phyloP scores from a whole-genome alignment of 2,888 invertebrate genomes.

The Physocephala rufipes region DNA sequence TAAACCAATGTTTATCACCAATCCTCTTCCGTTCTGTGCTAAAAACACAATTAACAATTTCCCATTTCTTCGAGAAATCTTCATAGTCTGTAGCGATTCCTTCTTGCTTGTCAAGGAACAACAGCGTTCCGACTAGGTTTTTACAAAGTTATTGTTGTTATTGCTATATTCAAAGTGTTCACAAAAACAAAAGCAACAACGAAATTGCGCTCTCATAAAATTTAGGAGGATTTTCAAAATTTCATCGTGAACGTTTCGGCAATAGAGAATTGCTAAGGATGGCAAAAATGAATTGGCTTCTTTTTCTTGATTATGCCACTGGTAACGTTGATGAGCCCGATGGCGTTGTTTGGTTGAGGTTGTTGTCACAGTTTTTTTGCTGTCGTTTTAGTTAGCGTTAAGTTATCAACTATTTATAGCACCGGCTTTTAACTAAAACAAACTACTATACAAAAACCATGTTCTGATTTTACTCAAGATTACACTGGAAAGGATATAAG shows the following conservation, averaged over 20 bases:
- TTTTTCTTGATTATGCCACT: slow-evolving; percentile 8
- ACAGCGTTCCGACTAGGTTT: not conserved
- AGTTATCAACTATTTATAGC: slow-evolving; percentile 27
- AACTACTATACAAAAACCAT: slow-evolving; percentile 14
- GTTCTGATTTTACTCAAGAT: not conserved
- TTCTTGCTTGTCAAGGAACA: not conserved
- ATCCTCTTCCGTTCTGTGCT: slow-evolving; percentile 28
- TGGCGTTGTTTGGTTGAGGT: not conserved
- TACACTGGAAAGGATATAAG: no score
- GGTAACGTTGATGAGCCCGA: not conserved
- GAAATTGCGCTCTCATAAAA: slow-evolving; percentile 28
- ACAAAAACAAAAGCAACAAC: slow-evolving; percentile 14
- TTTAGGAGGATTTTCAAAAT: slow-evolving; percentile 19
- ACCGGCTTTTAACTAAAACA: slow-evolving; percentile 25
- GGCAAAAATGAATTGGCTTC: not conserved
- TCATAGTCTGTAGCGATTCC: slow-evolving; percentile 4
- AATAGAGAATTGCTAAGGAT: slow-evolving; percentile 7
- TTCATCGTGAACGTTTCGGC: not conserved
- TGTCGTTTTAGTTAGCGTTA: not conserved
- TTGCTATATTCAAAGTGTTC: not conserved
- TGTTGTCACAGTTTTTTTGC: slow-evolving; percentile 8
- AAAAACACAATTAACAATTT: slow-evolving; percentile 33
- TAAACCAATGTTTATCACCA: no score
- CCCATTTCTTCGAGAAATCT: slow-evolving; percentile 24
- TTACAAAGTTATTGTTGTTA: slow-evolving; percentile 16